phyloP scores from a whole-genome alignment of 1,140 invertebrate species.

The Drosophila equinoxialis region DNA sequence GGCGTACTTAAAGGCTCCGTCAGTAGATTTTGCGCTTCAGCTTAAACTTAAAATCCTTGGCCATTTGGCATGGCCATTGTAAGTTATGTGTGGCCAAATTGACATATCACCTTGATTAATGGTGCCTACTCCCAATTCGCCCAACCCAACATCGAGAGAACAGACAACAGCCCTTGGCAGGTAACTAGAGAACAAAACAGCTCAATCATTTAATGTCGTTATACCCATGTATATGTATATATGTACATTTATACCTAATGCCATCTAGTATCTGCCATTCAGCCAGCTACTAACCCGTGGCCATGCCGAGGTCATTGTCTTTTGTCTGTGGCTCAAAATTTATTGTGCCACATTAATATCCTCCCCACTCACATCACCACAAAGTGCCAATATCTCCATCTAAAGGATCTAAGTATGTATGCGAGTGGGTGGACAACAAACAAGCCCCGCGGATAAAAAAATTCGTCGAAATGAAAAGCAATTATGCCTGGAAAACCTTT shows the following conservation, averaged over 20 bases:
- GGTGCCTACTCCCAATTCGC: not conserved
- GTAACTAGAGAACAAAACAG: slow-evolving; percentile 17
- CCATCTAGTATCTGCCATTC: not conserved
- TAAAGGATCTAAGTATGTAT: slow-evolving; percentile 1
- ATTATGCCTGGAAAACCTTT: slow-evolving; percentile 33
- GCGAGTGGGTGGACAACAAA: not conserved
- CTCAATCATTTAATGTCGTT: slow-evolving; percentile 43
- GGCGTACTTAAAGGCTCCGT: slow-evolving; percentile 2
- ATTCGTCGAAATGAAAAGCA: slow-evolving; percentile 39
- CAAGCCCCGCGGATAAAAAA: slow-evolving; percentile 31
- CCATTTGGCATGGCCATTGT: slow-evolving; percentile 45
- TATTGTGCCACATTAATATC: slow-evolving; percentile 55
- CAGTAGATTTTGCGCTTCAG: too few species aligned
- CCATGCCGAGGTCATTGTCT: slow-evolving; percentile 53
- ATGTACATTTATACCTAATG: not conserved
- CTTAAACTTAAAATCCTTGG: slow-evolving; percentile 14
- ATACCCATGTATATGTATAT: slow-evolving; percentile 7
- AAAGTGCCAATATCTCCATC: not conserved
- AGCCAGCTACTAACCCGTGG: slow-evolving; percentile 11
- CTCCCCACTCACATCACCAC: not conserved
- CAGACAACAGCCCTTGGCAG: slow-evolving; percentile 11
- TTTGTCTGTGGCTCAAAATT: slow-evolving; percentile 45
- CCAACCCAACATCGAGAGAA: not conserved
- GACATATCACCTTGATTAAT: slow-evolving; percentile 72
- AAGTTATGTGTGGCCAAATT: slow-evolving; percentile 61